Evolutionary conservation across 2,888 invertebrate genomes (phyloP), one percentile per base, ranked within the genome.

Genomic region (Altica lythri): DNA sequence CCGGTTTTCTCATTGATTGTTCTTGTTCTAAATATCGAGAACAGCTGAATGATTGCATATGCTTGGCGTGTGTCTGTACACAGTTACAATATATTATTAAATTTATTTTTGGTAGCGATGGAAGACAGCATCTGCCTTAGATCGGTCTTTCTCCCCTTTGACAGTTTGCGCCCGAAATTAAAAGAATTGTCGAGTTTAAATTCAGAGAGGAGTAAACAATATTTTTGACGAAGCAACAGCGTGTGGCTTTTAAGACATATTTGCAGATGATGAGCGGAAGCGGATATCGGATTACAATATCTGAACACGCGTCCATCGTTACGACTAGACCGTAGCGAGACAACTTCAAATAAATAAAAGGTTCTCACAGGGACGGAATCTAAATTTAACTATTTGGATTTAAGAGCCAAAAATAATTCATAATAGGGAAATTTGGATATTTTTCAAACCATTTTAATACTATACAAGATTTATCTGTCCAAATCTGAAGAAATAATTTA

Each of bases 241-340:
- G 34, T 12, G 53, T 34, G 48, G 53, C 57, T 57, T 57, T 54
- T 53, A 52, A 50, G 40, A 49, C 37, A 50, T 55, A 55, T 55
- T 59, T 59, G 53, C 55, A 38, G 55, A 53, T 47, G 55, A 53
- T 44, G 43, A 59, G 40, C 55, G 59, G 55, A 59, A 59, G 53
- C 40, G 47, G 46, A 58, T 46, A 46, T 57, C 57, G 57, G 49
- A 53, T 54, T 58, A 55, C 58, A 34, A 52, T 48, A 34, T 48
- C 40, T 16, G 55, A 48, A 53, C 55, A 50, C 53, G 54, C 57
- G 50, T 48, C 48, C 27, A 34, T 17, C 32, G 32, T 45, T 32
- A 19, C 17, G 13, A 27, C 29, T 12, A 51, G 48, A 38, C 44
- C 48, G 43, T 18, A 16, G 29, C 30, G 48, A 40, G 27, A 46